A percentile compares a stretch with the other conserved stretches of the same genome.
These are phyloP conservation scores for Lasioglossum zephyrum DNA, from an alignment of 2,888 invertebrate genomes.

Conservation along the genomic window DNA sequence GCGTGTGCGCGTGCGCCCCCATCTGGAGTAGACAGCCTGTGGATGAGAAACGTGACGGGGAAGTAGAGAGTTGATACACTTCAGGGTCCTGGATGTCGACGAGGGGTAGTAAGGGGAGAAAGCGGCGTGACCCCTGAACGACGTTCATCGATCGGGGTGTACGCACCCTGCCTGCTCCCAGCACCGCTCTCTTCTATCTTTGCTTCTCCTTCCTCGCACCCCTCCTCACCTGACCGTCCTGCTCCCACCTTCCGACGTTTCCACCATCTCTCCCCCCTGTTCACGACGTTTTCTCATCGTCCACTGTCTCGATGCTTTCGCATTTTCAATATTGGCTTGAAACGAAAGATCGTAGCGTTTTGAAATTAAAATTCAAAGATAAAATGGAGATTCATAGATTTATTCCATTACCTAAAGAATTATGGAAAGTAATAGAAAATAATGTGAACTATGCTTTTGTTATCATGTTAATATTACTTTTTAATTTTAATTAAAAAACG, in stretches of 20 bases:
- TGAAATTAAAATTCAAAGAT: too few species aligned
- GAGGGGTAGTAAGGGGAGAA: conserved; percentile 27
- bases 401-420: too few species aligned
- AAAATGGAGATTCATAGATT: too few species aligned
- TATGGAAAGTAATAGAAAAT: too few species aligned
- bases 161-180: conserved; percentile 73
- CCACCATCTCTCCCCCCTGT: not conserved
- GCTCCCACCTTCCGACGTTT: not conserved
- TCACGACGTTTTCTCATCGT: conserved; percentile 15
- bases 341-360: too few species aligned
- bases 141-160: conserved; percentile 74
- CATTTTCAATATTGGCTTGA: not conserved
- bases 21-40: conserved; percentile 64
- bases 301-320: not conserved
- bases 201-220: conserved; percentile 3
- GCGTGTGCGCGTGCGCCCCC: conserved; percentile 33
- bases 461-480: too few species aligned
- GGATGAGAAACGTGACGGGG: conserved; percentile 52
- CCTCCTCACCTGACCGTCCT: not conserved
- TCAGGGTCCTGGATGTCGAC: conserved; percentile 49
- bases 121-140: conserved; percentile 68
- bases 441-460: too few species aligned
- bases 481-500: too few species aligned
- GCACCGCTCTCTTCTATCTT: conserved; percentile 37
- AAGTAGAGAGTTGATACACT: conserved; percentile 58